Evolutionary conservation across 2,888 invertebrate genomes (phyloP), one percentile per base, ranked within the genome.

Genomic region (Plemyria rubiginata): DNA sequence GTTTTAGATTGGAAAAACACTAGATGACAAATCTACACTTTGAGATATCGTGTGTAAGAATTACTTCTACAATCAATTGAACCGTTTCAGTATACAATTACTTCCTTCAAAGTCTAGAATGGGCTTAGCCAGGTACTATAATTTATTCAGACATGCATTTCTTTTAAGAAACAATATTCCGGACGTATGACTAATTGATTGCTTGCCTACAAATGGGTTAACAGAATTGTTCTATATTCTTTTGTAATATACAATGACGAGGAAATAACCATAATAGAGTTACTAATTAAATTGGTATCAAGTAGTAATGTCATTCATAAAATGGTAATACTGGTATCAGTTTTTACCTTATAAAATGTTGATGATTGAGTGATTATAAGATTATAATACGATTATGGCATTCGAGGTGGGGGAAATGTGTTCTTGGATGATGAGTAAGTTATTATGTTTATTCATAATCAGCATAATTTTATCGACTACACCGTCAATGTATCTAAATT

Each of bases 351-450:
- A 60, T 67, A 63, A 57, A 64, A 48, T 54, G 32, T 53, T 43
- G 52, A 32, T 65, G 67, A 71, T 70, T 67, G 62, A 70, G 65
- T 68, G 8, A 60, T 64, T 64, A 56, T 12, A 60, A n/a, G 48
- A 64, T 60, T 51, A 49, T 16, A 41, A 41, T 46, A 55, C 36
- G 36, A 4, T 50, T 50, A 48, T 41, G 16, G 55, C 9, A 46
- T 46, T 11, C 11, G 0, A 22, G 15, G 15, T 15, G 15, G 45
- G 12, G 45, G 45, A 46, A 22, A 46, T 46, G 4, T 9, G 8
- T 32, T 32, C 32, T 32, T 6, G 32, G 32, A 32, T 4, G 29
- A 29, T 29, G 32, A 15, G 15, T 43, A 15, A 11, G 16, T 16
- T 29, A 13, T 51, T 11, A 15, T 16, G 32, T 32, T 51, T 51